These are phyloP conservation scores for Bimastos eiseni DNA, from an alignment of 2,888 invertebrate genomes.

Conservation along the genomic window DNA sequence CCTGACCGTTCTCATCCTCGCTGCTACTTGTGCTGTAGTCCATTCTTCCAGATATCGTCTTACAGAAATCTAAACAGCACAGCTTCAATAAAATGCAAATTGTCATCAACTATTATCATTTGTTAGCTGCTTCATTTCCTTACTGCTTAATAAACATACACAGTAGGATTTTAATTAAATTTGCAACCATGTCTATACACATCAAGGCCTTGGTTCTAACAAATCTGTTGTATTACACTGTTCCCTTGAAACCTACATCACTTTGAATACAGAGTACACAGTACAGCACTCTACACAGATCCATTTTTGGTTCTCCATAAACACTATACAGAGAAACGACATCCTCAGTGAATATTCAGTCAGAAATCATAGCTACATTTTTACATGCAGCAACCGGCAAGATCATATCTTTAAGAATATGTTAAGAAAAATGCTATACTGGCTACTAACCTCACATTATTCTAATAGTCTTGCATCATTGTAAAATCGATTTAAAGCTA, in stretches of 20 bases:
- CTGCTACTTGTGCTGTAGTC: background rate
- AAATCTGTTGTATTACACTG: too few species aligned
- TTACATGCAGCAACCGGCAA: background rate
- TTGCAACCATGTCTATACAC: too few species aligned
- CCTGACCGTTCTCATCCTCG: conserved; percentile 65
- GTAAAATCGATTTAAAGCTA: background rate
- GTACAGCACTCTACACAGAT: background rate
- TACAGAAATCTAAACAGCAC: conserved; percentile 75
- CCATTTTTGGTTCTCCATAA: background rate
- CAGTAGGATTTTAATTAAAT: too few species aligned
- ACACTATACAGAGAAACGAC: background rate
- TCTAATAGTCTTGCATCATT: too few species aligned
- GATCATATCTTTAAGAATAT: background rate
- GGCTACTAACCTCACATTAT: too few species aligned
- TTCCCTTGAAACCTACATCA: too few species aligned
- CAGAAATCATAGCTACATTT: background rate
- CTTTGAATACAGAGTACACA: too few species aligned
- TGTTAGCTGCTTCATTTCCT: too few species aligned
- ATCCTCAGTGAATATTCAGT: background rate
- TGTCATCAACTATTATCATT: background rate
- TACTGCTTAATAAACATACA: too few species aligned
- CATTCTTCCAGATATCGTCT: conserved; percentile 77
- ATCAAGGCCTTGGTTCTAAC: too few species aligned
- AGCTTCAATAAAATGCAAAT: background rate
- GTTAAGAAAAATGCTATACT: background rate